Percentiles rank a stretch among this genome's conserved stretches.
These are phyloP conservation scores for Phaenicophaeus curvirostris DNA, from an alignment of 2,797 vertebrate species.

Conservation along the genomic window DNA sequence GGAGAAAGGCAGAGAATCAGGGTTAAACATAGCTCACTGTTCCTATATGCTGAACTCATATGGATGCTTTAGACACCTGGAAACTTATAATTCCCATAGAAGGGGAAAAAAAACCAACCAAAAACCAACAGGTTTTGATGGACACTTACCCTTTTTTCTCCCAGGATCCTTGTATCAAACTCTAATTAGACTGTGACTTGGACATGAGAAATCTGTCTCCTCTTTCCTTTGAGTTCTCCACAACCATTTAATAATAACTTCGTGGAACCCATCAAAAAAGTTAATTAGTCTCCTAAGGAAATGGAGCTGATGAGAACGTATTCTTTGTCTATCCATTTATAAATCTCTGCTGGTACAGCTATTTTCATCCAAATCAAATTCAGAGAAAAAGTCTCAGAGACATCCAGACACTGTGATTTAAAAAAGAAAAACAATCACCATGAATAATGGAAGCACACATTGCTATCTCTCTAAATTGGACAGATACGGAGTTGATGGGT, in stretches of 20 bases:
- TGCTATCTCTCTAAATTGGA: background rate
- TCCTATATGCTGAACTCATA: background rate
- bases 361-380: background rate
- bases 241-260: background rate
- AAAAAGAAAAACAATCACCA: background rate
- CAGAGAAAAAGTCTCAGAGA: background rate
- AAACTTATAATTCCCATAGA: background rate
- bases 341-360: accelerated
- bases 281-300: background rate
- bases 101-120: accelerated
- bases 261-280: background rate
- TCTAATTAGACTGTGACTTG: background rate
- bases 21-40: background rate
- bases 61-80: background rate
- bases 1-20: background rate
- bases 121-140: no score
- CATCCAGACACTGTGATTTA: background rate
- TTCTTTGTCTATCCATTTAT: background rate
- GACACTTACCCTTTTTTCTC: background rate
- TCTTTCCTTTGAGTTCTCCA: background rate
- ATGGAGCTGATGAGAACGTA: background rate
- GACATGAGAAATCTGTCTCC: background rate
- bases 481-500: no score
- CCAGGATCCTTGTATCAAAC: background rate
- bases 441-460: background rate